phyloP scores from a whole-genome alignment of 1,140 invertebrate genomes.

The Pogonognathellus flavescens region DNA sequence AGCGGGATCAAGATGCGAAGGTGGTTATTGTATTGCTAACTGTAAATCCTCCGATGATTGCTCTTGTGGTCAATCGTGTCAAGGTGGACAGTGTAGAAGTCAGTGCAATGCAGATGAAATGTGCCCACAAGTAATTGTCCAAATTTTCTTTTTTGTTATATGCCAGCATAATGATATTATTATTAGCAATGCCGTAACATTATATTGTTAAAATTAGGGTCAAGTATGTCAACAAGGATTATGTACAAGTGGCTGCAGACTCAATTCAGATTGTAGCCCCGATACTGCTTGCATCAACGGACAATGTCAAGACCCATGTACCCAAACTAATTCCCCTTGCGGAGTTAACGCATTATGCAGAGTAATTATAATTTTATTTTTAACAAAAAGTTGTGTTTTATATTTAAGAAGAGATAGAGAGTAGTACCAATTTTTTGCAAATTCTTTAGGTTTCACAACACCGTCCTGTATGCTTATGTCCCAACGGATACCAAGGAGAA shows the following conservation, averaged over 20 bases:
- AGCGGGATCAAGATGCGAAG: conserved; percentile 72
- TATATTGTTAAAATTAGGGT: conserved; percentile 68
- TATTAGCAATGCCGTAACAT: conserved; percentile 67
- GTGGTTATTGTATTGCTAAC: conserved; percentile 79
- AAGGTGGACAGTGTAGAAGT: conserved; percentile 67
- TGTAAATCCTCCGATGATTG: conserved; percentile 68
- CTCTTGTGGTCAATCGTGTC: conserved; percentile 68
- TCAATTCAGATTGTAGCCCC: conserved; percentile 83
- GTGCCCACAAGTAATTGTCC: conserved; percentile 74
- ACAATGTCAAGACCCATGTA: conserved; percentile 84
- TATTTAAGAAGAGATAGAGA: no score
- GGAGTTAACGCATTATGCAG: conserved; percentile 80
- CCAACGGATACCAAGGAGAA: conserved; percentile 79
- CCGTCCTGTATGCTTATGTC: conserved; percentile 85
- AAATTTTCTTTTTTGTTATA: no score
- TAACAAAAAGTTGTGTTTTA: no score
- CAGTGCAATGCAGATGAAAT: conserved; percentile 78
- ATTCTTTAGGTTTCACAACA: conserved; percentile 78
- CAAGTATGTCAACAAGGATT: conserved; percentile 77
- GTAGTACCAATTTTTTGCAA: not conserved
- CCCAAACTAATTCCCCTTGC: conserved; percentile 74
- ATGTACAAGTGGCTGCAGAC: conserved; percentile 81
- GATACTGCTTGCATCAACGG: conserved; percentile 82
- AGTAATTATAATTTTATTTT: conserved; percentile 68
- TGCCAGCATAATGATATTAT: no score